Conservation (phyloP, 1,140 invertebrate species). For the Agrilus planipennis region DNA sequence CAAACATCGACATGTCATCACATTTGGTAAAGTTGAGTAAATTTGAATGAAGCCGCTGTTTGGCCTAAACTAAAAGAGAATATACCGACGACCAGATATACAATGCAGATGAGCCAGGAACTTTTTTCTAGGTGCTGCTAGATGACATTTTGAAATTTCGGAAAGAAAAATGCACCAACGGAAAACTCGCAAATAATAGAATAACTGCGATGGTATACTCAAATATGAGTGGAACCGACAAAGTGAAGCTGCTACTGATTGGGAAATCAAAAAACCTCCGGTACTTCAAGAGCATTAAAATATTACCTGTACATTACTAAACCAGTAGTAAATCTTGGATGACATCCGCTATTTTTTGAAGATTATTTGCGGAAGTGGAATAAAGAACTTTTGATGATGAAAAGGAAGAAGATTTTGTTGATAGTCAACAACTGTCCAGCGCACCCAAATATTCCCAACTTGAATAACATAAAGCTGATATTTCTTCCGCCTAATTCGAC, state of each 20-base stretch:
- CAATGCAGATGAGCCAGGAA: no score
- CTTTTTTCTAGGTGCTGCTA: no score
- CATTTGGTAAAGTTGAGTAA: no score
- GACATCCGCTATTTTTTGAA: constrained; percentile 3
- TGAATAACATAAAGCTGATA: constrained; percentile 1
- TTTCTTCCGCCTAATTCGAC: constrained; percentile 2
- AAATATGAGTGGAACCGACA: constrained; percentile 27
- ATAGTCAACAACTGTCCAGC: constrained; percentile 5
- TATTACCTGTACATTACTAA: constrained; percentile 1
- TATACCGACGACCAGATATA: no score
- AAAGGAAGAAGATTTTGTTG: constrained; percentile 2
- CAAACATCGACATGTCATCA: no score
- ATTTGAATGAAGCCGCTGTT: no score
- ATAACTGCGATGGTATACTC: constrained; percentile 28
- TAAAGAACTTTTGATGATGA: neutral
- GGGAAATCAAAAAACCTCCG: constrained; percentile 30
- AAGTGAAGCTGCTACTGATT: constrained; percentile 27
- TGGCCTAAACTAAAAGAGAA: no score
- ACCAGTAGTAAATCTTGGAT: constrained; percentile 4
- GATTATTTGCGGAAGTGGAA: neutral
- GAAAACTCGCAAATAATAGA: constrained; percentile 22
- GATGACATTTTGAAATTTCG: no score
- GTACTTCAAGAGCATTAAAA: constrained; percentile 17
- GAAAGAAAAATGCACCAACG: constrained; percentile 8
- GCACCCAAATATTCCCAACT: constrained; percentile 4